Evolutionary conservation across 2,888 invertebrate genomes (phyloP).

Genomic region (Xestia sexstrigata): DNA sequence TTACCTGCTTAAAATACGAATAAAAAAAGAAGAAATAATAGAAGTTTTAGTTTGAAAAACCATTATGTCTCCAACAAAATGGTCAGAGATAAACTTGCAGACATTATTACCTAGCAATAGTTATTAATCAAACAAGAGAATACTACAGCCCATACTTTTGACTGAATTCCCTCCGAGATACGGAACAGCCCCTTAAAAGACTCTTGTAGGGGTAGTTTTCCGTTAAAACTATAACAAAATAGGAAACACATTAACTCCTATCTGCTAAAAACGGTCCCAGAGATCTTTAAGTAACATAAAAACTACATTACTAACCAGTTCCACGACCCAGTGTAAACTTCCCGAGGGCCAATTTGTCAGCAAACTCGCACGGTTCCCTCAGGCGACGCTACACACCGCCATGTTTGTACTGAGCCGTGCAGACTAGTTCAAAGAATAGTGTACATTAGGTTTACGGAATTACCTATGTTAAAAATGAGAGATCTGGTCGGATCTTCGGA

Average conservation of each 20-base stretch:
- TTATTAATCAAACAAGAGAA: neutral
- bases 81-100: neutral
- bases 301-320: neutral
- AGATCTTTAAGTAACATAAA: neutral
- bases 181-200: neutral
- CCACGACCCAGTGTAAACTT: conserved; percentile 14
- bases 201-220: neutral
- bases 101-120: no score
- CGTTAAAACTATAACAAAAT: neutral
- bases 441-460: neutral
- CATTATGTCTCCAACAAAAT: neutral
- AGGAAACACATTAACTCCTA: neutral
- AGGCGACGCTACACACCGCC: conserved; percentile 15
- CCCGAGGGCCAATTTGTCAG: conserved; percentile 33
- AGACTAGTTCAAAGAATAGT: conserved; percentile 17
- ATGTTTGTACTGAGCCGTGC: conserved; percentile 6
- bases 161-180: neutral
- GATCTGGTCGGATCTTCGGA: neutral
- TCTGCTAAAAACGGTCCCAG: neutral
- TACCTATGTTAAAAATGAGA: conserved; percentile 9
- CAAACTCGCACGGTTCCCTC: conserved; percentile 17
- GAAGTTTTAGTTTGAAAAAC: no score
- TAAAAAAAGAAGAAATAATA: no score
- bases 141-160: neutral
- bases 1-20: no score